These are phyloP conservation scores for Patella vulgata DNA, from an alignment of 1,140 invertebrate species.

Conservation along the genomic window DNA sequence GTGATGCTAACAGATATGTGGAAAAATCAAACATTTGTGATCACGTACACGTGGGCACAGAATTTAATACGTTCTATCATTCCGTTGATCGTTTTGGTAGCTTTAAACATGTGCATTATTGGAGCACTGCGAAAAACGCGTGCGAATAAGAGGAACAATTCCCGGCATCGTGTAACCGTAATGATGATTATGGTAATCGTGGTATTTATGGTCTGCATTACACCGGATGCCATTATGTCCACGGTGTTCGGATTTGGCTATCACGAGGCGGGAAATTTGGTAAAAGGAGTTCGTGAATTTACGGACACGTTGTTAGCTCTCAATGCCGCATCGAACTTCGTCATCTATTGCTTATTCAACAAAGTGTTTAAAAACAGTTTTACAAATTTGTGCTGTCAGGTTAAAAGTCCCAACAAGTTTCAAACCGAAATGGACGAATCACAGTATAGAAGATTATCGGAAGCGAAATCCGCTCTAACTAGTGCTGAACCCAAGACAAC, in stretches of 20 bases:
- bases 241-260: conserved; percentile 63
- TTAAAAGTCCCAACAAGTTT: conserved; percentile 16
- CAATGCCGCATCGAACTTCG: conserved; percentile 79
- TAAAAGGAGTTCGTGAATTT: conserved; percentile 75
- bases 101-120: conserved; percentile 76
- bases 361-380: conserved; percentile 74
- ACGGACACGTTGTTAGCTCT: conserved; percentile 79
- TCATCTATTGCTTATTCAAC: conserved; percentile 82
- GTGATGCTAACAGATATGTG: conserved; percentile 54
- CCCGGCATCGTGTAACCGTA: conserved; percentile 74
- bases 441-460: conserved; percentile 32
- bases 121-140: conserved; percentile 70
- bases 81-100: conserved; percentile 61
- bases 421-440: conserved; percentile 38
- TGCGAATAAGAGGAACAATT: conserved; percentile 36
- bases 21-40: conserved; percentile 71
- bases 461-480: conserved; percentile 27
- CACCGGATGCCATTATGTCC: conserved; percentile 75
- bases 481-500: no score
- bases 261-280: conserved; percentile 62
- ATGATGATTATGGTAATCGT: conserved; percentile 81
- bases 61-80: conserved; percentile 75
- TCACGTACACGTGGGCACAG: conserved; percentile 74
- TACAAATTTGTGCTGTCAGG: conserved; percentile 40
- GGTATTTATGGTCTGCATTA: conserved; percentile 79